Percentiles rank a stretch among this genome's conserved stretches.
phyloP scores from a whole-genome alignment of 2,113 vertebrate genomes.

The Penelope pileata region DNA sequence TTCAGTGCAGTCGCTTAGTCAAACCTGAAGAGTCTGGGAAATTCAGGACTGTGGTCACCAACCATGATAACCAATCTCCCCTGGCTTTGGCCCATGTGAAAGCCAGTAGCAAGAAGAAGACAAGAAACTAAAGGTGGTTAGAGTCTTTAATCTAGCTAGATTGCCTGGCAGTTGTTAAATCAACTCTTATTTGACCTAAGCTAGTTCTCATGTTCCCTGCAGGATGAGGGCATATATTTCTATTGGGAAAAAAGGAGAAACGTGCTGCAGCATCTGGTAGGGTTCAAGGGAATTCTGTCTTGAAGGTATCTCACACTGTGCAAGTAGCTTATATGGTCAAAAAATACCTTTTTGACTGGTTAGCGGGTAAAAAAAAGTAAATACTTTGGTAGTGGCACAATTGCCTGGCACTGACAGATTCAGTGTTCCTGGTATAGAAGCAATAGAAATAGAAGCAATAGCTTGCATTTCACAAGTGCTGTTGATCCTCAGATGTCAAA shows the following conservation, averaged over 20 bases:
- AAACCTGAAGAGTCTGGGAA: neutral
- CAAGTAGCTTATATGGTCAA: neutral
- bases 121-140: neutral
- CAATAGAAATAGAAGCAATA: neutral
- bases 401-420: neutral
- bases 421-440: neutral
- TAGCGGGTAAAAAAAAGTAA: neutral
- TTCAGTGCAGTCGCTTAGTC: slow-evolving; percentile 22
- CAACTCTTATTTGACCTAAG: neutral
- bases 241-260: neutral
- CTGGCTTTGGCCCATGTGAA: neutral
- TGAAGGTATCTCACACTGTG: neutral
- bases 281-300: neutral
- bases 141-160: neutral
- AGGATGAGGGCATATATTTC: neutral
- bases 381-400: neutral
- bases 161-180: neutral
- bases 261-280: neutral
- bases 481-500: neutral
- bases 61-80: neutral
- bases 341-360: neutral
- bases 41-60: neutral
- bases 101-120: neutral
- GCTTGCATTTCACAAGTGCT: neutral
- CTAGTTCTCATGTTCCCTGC: neutral